Conservation (phyloP, 1,140 invertebrate species). For the Drosophila saltans region DNA sequence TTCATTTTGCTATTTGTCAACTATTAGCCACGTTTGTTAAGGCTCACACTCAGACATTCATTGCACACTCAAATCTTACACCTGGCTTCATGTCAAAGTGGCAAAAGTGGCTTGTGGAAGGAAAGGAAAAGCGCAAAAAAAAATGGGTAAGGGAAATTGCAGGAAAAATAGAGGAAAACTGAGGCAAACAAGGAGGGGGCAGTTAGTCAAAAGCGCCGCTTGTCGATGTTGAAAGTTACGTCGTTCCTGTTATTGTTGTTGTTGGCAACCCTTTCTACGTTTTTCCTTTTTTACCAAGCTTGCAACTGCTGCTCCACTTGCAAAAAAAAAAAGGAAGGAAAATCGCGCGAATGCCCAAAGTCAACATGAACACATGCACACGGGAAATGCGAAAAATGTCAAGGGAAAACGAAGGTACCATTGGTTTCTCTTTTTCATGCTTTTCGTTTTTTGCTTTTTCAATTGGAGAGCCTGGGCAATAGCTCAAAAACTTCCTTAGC, state of each 20-base stretch:
- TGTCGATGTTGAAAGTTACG: conserved; percentile 61
- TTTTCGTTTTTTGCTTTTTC: background rate
- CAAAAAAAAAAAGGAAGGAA: conserved; percentile 20
- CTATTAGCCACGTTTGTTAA: conserved; percentile 15
- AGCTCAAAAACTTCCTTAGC: conserved; percentile 1
- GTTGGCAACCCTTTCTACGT: conserved; percentile 55
- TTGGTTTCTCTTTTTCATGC: background rate
- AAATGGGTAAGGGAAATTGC: conserved; percentile 7
- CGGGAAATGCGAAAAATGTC: conserved; percentile 4
- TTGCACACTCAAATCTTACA: conserved; percentile 45
- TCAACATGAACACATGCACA: conserved; percentile 39
- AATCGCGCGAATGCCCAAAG: conserved; percentile 54
- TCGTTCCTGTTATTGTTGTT: conserved; percentile 31
- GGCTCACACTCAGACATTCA: conserved; percentile 18
- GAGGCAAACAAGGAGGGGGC: background rate
- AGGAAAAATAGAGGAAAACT: conserved; percentile 5
- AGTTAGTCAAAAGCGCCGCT: conserved; percentile 63
- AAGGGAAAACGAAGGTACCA: conserved; percentile 4
- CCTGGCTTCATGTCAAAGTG: conserved; percentile 78
- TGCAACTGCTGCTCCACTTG: conserved; percentile 6
- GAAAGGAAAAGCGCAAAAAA: background rate
- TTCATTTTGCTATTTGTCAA: conserved; percentile 11
- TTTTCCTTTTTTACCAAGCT: conserved; percentile 61
- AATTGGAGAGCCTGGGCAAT: background rate
- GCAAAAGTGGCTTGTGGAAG: conserved; percentile 45